Evolutionary conservation across 2,113 vertebrate species (phyloP).

Genomic region (Catharus bicknelli): DNA sequence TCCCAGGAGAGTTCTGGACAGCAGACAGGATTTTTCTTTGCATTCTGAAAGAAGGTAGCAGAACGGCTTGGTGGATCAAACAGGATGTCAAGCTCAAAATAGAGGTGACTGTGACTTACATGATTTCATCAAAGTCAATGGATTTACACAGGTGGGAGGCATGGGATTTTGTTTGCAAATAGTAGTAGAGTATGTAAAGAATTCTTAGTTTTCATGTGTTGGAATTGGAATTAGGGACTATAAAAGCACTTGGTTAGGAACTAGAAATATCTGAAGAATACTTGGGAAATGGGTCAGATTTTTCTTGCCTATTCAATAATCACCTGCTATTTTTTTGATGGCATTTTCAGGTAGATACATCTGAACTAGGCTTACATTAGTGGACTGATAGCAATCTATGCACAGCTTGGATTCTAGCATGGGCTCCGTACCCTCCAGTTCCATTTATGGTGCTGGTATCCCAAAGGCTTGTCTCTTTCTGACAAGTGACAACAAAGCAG

Average conservation of each 20-base stretch:
- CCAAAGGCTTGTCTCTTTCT: too few species aligned
- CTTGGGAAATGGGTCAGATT: accelerated
- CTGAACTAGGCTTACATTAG: background rate
- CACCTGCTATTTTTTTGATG: background rate
- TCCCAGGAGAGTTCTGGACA: background rate
- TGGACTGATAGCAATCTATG: background rate
- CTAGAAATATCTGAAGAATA: background rate
- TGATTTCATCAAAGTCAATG: background rate
- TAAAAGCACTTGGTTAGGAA: background rate
- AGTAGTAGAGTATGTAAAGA: background rate
- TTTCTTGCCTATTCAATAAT: background rate
- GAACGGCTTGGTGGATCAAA: background rate
- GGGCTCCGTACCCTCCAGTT: background rate
- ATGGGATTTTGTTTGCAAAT: background rate
- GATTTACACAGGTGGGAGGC: background rate
- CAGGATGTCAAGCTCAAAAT: background rate
- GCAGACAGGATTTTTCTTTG: background rate
- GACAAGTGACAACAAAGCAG: too few species aligned
- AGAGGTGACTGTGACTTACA: background rate
- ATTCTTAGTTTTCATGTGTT: background rate
- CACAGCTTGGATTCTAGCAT: background rate
- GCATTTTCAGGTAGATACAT: background rate
- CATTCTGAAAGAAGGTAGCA: background rate
- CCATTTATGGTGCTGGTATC: background rate
- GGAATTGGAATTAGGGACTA: background rate